Base-by-base conservation (phyloP, 2,797 vertebrate genomes). In the Lepus townsendii region DNA sequence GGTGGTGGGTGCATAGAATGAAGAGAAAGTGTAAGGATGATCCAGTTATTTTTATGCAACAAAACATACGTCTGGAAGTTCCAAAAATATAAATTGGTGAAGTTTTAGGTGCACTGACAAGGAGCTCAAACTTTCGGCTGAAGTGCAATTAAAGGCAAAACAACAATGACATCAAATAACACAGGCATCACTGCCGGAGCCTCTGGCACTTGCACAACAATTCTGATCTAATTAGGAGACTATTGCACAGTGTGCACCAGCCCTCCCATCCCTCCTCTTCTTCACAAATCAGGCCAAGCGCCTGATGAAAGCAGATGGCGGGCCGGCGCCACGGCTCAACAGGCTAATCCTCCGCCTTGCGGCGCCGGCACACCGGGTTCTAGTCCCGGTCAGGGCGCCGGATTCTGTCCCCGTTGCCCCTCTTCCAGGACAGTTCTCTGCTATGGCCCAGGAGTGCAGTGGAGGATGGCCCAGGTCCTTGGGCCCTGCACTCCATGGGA, bases 271-370 rank as follows among this genome's bases (percentile, higher is more conserved):
- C 24, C 26, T 68, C 52, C 5, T 38, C 82, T 57, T 66, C 73
- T 71, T 75, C 79, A 71, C 78, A 93, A 94, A 94, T 60, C 96
- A 82, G 89, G 52, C 73, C 42, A 96, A 86, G 80, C 63, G 83
- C 85, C 73, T 91, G 86, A 73, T 65, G 32, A 93, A 38, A 95
- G 75, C 91, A 90, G 92, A 89, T 66, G 91, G 78, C 50, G 42
- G 42, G 42, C 42, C 8, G 8, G 42, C 9, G 42, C 42, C 42
- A 9, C 1, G 42, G 42, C 42, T 47, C 42, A 47, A 8, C 9
- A 9, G 42, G 7, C 42, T 47, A 47, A 47, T 47, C 42, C 42
- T 47, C 42, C 8, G 7, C 42, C 42, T 47, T 47, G 42, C 42
- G 8, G 42, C 8, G 7, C 42, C 9, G 1, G 42, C 8, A 47